phyloP scores from a whole-genome alignment of 2,888 invertebrate genomes.

The Epirrita christyi region DNA sequence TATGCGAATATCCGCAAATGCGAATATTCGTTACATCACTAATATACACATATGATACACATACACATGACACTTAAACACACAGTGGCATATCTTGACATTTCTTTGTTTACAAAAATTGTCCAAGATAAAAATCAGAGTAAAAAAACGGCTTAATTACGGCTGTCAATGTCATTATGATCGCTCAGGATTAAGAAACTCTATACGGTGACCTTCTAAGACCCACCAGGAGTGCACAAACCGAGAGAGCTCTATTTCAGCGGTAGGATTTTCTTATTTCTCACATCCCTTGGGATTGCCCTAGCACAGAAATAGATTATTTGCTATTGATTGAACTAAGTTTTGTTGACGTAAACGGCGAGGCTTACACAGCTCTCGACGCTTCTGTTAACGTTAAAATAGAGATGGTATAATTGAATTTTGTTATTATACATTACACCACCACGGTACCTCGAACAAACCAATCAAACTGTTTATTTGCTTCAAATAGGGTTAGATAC shows the following conservation, averaged over 20 bases:
- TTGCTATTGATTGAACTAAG: constrained; percentile 69
- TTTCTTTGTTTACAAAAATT: no score
- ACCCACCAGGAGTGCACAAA: constrained; percentile 42
- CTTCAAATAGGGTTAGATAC: no score
- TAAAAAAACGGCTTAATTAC: no score
- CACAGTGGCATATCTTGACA: no score
- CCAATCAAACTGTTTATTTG: no score
- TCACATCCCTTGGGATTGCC: constrained; percentile 60
- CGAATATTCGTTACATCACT: no score
- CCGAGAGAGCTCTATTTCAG: constrained; percentile 42
- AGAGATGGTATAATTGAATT: constrained; percentile 6
- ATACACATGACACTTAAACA: no score
- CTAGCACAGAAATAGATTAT: constrained; percentile 71
- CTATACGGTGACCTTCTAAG: constrained; percentile 4
- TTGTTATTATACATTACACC: background rate
- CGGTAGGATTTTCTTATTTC: constrained; percentile 62
- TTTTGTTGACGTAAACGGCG: constrained; percentile 58
- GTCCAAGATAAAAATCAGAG: no score
- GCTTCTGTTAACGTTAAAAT: constrained; percentile 31
- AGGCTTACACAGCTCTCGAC: constrained; percentile 43
- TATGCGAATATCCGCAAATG: no score
- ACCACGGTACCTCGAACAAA: no score
- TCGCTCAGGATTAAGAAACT: background rate
- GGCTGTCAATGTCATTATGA: no score
- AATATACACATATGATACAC: no score